These are phyloP conservation scores for Hemaris fuciformis DNA, from an alignment of 2,888 invertebrate genomes.

Conservation along the genomic window DNA sequence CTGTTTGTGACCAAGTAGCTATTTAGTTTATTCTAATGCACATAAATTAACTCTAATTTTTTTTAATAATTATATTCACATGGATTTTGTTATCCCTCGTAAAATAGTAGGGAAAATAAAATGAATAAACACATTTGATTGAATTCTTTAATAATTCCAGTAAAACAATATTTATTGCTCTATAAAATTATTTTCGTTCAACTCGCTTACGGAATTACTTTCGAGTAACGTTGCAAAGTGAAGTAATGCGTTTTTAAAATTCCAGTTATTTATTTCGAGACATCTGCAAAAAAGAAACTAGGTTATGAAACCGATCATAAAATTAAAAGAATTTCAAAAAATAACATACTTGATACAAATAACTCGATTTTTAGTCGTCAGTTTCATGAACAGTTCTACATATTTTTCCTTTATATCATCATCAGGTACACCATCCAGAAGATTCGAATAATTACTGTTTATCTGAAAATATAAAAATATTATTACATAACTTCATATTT, in stretches of 20 bases:
- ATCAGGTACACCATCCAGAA: slow-evolving; percentile 57
- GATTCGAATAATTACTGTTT: slow-evolving; percentile 40
- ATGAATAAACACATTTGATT: too few species aligned
- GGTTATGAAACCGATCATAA: neutral
- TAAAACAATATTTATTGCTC: too few species aligned
- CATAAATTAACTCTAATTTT: too few species aligned
- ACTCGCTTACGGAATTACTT: neutral
- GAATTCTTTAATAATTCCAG: too few species aligned
- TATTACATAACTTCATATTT: too few species aligned
- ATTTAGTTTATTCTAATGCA: too few species aligned
- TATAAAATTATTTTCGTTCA: too few species aligned
- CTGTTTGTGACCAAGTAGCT: too few species aligned
- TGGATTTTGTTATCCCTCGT: too few species aligned
- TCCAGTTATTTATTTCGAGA: slow-evolving; percentile 84
- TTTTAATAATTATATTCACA: too few species aligned
- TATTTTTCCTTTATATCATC: slow-evolving; percentile 52
- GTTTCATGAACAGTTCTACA: slow-evolving; percentile 53
- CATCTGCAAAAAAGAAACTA: slow-evolving; percentile 73
- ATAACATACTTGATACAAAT: slow-evolving; percentile 50
- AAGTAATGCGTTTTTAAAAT: slow-evolving; percentile 71
- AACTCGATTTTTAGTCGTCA: slow-evolving; percentile 51
- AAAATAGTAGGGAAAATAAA: neutral
- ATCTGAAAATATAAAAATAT: slow-evolving; percentile 40
- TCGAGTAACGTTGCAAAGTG: slow-evolving; percentile 56
- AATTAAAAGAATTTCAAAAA: neutral